Percentiles rank a stretch among this genome's conserved stretches.
phyloP scores from a whole-genome alignment of 2,113 vertebrate species.

The Paratilapia polleni region DNA sequence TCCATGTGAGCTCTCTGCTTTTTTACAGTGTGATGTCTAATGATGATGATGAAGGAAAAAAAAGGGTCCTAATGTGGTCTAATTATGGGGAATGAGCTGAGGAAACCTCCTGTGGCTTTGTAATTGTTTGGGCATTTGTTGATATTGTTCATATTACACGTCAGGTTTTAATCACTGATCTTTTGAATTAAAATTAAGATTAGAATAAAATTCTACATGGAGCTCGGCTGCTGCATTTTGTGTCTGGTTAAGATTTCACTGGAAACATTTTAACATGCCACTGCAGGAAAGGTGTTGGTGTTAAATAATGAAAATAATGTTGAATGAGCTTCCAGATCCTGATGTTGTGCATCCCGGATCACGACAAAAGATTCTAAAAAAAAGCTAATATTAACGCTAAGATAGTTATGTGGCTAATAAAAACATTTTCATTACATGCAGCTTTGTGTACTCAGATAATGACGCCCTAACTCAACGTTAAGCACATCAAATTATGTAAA shows the following conservation, averaged over 20 bases:
- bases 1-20: background rate
- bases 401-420: background rate
- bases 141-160: constrained; percentile 8
- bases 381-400: background rate
- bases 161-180: constrained; percentile 17
- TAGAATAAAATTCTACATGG: background rate
- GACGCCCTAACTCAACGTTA: background rate
- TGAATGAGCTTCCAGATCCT: background rate
- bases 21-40: background rate
- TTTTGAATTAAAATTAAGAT: background rate
- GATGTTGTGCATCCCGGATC: background rate
- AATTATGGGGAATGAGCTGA: constrained; percentile 24
- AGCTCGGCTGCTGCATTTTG: background rate
- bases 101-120: background rate
- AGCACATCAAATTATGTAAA: background rate
- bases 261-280: background rate
- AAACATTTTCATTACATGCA: accelerated
- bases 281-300: background rate
- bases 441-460: background rate
- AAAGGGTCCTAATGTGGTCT: constrained; percentile 8
- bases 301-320: background rate
- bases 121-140: background rate
- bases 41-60: constrained; percentile 14
- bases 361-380: background rate
- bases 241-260: background rate